Percentiles rank a stretch among this genome's conserved stretches.
phyloP scores from a whole-genome alignment of 2,113 vertebrate species.

The Pteronura brasiliensis region DNA sequence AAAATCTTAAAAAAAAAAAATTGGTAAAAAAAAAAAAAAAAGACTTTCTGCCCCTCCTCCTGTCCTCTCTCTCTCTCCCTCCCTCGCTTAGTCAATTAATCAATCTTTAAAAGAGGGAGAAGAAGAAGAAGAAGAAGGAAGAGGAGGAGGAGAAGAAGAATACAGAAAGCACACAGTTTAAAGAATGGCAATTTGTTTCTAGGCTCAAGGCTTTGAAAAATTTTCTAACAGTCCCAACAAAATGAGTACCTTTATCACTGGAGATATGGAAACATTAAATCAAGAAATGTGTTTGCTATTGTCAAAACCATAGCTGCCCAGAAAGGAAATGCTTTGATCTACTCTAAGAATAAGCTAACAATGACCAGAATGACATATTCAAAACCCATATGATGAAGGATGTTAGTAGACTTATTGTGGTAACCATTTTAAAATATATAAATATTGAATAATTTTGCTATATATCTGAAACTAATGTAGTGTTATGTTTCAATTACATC shows the following conservation, averaged over 20 bases:
- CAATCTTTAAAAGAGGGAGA: not conserved
- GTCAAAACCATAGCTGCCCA: not conserved
- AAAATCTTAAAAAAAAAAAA: too few species aligned
- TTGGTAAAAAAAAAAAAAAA: too few species aligned
- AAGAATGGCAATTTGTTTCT: not conserved
- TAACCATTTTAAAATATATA: not conserved
- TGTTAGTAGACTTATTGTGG: not conserved
- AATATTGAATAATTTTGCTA: not conserved
- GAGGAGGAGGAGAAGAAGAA: not conserved
- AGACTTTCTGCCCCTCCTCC: not conserved
- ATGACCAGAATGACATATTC: not conserved
- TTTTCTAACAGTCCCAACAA: not conserved
- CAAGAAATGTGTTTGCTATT: not conserved
- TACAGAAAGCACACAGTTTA: not conserved
- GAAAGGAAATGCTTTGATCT: not conserved
- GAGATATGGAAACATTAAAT: not conserved
- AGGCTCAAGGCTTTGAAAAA: not conserved
- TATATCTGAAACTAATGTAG: not conserved
- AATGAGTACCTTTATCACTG: not conserved
- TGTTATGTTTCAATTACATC: not conserved
- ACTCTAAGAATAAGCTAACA: not conserved
- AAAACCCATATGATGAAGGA: not conserved
- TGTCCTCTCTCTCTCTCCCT: not conserved
- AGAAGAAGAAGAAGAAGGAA: not conserved
- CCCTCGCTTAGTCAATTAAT: not conserved